phyloP scores from a whole-genome alignment of 2,888 invertebrate species.

The Trachelus troglodyta region DNA sequence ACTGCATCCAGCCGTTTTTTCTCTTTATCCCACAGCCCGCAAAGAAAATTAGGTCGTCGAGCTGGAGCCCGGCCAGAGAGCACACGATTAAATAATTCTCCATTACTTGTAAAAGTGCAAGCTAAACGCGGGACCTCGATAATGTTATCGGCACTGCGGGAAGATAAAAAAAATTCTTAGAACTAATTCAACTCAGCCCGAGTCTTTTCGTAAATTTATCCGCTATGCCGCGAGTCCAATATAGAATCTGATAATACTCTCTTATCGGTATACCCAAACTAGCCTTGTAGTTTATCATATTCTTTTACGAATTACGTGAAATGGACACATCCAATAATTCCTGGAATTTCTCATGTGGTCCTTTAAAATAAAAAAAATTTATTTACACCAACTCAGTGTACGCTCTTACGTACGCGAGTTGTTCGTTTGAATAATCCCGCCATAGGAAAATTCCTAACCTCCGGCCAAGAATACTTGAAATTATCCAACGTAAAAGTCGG shows the following conservation, averaged over 20 bases:
- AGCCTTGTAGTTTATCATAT: neutral
- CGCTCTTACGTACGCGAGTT: too few species aligned
- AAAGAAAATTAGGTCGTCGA: conserved; percentile 63
- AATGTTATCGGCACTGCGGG: conserved; percentile 60
- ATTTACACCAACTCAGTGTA: too few species aligned
- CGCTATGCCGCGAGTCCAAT: neutral
- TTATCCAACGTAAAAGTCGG: too few species aligned
- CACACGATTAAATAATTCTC: conserved; percentile 65
- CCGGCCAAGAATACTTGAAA: too few species aligned
- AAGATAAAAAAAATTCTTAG: conserved; percentile 62
- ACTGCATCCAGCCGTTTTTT: conserved; percentile 28
- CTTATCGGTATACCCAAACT: neutral
- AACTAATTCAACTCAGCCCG: conserved; percentile 56
- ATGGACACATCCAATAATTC: too few species aligned
- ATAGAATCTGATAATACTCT: neutral
- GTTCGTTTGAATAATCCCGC: too few species aligned
- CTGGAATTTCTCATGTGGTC: too few species aligned
- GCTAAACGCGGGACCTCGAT: conserved; percentile 63
- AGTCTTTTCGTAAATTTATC: conserved; percentile 18
- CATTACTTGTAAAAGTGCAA: conserved; percentile 65
- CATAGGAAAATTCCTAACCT: too few species aligned
- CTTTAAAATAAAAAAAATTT: too few species aligned
- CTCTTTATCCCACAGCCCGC: conserved; percentile 35
- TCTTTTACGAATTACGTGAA: too few species aligned
- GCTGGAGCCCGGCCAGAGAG: conserved; percentile 60